Conservation (phyloP, 2,888 invertebrate genomes). For the Plagodis pulveraria region DNA sequence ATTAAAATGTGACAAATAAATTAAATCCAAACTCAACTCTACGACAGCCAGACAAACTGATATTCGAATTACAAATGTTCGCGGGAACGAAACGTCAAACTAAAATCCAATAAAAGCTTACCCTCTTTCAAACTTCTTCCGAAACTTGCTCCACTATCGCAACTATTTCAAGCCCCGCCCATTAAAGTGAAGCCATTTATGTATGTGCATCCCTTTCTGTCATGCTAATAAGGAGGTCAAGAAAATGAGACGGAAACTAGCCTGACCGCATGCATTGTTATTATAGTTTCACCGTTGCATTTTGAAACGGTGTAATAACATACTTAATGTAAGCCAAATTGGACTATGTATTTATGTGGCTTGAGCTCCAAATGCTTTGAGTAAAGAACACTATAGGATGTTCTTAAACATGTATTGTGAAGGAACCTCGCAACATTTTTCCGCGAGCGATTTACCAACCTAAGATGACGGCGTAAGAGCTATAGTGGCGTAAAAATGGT, state of each 20-base stretch:
- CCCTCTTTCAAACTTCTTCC: constrained; percentile 81
- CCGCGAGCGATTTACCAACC: constrained; percentile 81
- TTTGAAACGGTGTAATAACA: constrained; percentile 40
- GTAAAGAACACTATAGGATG: constrained; percentile 27
- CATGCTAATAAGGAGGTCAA: constrained; percentile 39
- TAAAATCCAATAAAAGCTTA: constrained; percentile 79
- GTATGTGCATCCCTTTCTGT: constrained; percentile 56
- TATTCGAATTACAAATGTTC: constrained; percentile 60
- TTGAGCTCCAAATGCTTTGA: constrained; percentile 33
- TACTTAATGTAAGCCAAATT: constrained; percentile 13
- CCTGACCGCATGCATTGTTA: constrained; percentile 71
- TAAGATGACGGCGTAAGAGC: constrained; percentile 78
- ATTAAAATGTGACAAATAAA: no score
- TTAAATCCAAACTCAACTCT: constrained; percentile 3
- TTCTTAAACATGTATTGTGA: constrained; percentile 43
- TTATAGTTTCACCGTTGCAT: constrained; percentile 66
- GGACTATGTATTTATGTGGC: rapidly evolving
- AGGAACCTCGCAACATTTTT: constrained; percentile 76
- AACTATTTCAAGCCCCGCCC: constrained; percentile 74
- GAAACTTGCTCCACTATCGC: constrained; percentile 75
- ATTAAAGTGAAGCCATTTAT: constrained; percentile 44
- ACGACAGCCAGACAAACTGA: constrained; percentile 36
- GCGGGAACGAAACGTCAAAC: constrained; percentile 55
- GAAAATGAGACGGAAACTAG: constrained; percentile 63
- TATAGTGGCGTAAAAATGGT: constrained; percentile 81